Base-by-base conservation (phyloP, 2,888 invertebrate genomes). In the Panopea generosa region DNA sequence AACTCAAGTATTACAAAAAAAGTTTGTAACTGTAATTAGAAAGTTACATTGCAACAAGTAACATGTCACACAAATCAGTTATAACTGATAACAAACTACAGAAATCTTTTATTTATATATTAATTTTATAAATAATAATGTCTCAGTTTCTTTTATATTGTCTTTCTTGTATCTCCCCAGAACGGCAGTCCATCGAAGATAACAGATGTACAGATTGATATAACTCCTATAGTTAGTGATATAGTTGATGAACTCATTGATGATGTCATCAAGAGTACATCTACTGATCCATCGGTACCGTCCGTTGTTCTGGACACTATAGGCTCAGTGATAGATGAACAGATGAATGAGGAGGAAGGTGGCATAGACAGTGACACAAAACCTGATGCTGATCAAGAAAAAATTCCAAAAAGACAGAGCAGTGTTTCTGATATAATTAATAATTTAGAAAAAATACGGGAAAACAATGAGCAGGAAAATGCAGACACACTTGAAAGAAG, bases 231-330 rank as follows among this genome's bases (percentile, higher is more conserved):
- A 18, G 76, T 77, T 1, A 75, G 65, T 50, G 87, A 86, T 27
- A 82, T 92, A 47, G 82, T 91, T 4, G 87, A 89, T 55, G 90
- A 90, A 47, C 84, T 92, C 29, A 88, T 92, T 29, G 87, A 91
- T 66, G 92, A 92, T 61, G 92, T 92, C 20, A 87, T 92, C 40
- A 84, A 71, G n/a, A 91, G 91, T n/a, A 88, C 89, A 20, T 87
- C 87, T 9, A 81, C 68, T 7, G 84, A 88, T 59, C 92, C 92
- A 3, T 92, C 92, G 11, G 87, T 92, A 22, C 90, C 92, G 14
- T 87, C 83, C 29, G 91, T 92, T 24, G 92, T 92, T 11, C 84
- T 90, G n/a, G 90, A 90, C 53, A 87, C 90, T 1, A 89, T 92
- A 56, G 86, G 90, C 26, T 90, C 90, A 26, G 83, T 91, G 14